Evolutionary conservation across 2,797 vertebrate genomes (phyloP).

Genomic region (Galaxias olidus): DNA sequence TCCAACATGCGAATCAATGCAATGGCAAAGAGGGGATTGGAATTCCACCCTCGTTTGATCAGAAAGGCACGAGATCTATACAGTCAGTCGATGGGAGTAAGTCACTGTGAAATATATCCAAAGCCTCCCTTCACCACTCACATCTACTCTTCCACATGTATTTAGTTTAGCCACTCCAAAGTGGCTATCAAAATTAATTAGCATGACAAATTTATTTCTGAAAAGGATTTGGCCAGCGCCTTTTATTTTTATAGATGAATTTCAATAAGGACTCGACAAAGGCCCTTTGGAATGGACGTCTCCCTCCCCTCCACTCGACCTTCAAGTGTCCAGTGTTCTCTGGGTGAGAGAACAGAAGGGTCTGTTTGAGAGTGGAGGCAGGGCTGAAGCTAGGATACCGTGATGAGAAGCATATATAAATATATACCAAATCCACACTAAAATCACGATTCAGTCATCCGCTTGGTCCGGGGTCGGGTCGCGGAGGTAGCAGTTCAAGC

Average conservation of each 20-base stretch:
- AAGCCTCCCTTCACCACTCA: constrained; percentile 68
- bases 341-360: too few relatives aligned
- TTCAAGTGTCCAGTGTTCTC: constrained; percentile 62
- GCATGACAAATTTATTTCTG: constrained; percentile 85
- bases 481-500: too few relatives aligned
- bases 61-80: constrained; percentile 61
- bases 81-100: constrained; percentile 73
- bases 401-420: too few relatives aligned
- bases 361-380: too few relatives aligned
- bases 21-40: constrained; percentile 52
- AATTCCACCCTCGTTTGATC: constrained; percentile 66
- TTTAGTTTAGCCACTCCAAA: constrained; percentile 82
- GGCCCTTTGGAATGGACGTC: constrained; percentile 60
- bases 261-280: constrained; percentile 71
- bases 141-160: constrained; percentile 78
- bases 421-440: too few relatives aligned
- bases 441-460: too few relatives aligned
- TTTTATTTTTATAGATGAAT: constrained; percentile 69
- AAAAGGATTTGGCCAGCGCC: constrained; percentile 67
- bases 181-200: constrained; percentile 84
- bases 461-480: too few relatives aligned
- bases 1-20: constrained; percentile 61
- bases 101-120: constrained; percentile 83
- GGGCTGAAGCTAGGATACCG: too few relatives aligned
- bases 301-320: constrained; percentile 50